Base-by-base conservation (phyloP, 2,888 invertebrate species). In the Pachymerium ferrugineum region DNA sequence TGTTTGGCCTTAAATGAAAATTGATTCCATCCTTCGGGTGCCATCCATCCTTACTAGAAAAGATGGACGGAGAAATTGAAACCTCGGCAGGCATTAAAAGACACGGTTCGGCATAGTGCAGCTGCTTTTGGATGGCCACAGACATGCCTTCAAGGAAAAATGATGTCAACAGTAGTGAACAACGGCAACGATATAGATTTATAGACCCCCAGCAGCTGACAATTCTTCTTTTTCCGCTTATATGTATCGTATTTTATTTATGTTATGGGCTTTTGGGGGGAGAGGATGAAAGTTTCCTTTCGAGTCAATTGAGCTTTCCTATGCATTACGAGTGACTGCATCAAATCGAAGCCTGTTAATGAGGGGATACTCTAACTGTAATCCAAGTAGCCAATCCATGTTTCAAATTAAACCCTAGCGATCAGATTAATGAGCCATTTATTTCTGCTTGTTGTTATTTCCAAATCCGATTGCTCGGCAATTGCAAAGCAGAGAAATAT, bases 21-120 rank as follows among this genome's bases (percentile, higher is more conserved):
- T 62, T 62, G 62, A 62, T 62, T 62, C 62, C 28, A 62, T 62
- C 62, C 62, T 62, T 62, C 28, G 62, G 62, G 62, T 62, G 62
- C 62, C 62, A 62, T 62, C 62, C 62, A 62, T 62, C 62, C 62
- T 62, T 62, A 62, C 62, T 62, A 62, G 62, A 62, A 62, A 28
- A 62, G 62, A 62, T 28, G 62, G 62, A 62, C 62, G 62, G 12
- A 62, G 62, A 62, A 62, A 62, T 62, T 62, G 62, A 62, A 62
- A 62, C 28, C 62, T 62, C 62, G 62, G 28, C 62, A 62, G 62
- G 28, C 62, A 62, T 62, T 62, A 62, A 62, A 62, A 62, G 62
- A 62, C 62, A 62, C 25, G 62, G 25, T 62, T 62, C 10, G 28
- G 62, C 25, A 25, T 62, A 28, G 62, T 62, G 62, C 62, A 62